Evolutionary conservation across 2,888 invertebrate species (phyloP).

Genomic region (Tiliacea citrago): DNA sequence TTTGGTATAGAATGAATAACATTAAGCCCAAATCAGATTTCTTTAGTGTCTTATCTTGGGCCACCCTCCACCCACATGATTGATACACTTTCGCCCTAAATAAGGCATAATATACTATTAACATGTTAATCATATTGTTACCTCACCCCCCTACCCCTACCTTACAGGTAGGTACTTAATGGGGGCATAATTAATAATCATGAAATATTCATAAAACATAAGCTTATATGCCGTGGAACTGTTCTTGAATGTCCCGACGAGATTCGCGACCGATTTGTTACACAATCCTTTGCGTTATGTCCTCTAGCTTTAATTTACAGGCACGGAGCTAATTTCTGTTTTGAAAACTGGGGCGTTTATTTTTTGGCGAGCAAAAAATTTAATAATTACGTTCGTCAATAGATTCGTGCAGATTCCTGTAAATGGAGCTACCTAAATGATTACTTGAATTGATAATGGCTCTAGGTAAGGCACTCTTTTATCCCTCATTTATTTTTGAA

Average conservation of each 20-base stretch:
- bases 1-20: constrained; percentile 20
- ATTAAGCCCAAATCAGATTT: constrained; percentile 31
- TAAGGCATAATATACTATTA: constrained; percentile 58
- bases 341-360: constrained; percentile 1
- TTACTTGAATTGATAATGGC: neutral
- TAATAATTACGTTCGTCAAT: neutral
- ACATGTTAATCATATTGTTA: constrained; percentile 65
- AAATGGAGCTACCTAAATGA: neutral
- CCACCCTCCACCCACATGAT: constrained; percentile 27
- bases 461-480: neutral
- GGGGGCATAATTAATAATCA: constrained; percentile 66
- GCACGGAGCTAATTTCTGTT: neutral
- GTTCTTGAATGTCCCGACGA: constrained; percentile 41
- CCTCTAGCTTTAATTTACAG: constrained; percentile 24
- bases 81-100: constrained; percentile 40
- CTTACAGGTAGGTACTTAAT: constrained; percentile 35
- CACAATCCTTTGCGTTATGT: constrained; percentile 14
- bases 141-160: constrained; percentile 49
- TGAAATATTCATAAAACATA: constrained; percentile 79
- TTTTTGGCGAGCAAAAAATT: neutral
- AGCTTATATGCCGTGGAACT: constrained; percentile 57
- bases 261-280: constrained; percentile 30
- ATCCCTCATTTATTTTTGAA: neutral
- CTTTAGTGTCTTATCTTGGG: constrained; percentile 29
- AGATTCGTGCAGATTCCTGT: neutral